Conservation (phyloP, 2,797 vertebrate genomes). For the Scolopax rusticola region DNA sequence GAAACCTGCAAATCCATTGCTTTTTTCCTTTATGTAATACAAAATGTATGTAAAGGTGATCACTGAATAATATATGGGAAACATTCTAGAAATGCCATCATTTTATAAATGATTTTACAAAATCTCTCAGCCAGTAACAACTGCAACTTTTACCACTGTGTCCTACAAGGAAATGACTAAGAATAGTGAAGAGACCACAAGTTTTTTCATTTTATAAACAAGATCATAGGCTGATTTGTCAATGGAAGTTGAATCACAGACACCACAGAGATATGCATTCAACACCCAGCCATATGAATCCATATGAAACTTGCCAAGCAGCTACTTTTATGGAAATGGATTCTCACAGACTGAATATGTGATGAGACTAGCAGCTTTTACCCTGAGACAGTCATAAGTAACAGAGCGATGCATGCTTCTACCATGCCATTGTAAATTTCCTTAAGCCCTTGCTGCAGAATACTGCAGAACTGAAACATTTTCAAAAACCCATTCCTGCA, state of each 20-base stretch:
- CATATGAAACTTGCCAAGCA: conserved; percentile 21
- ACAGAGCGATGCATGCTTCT: not conserved
- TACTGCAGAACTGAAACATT: not conserved
- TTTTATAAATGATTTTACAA: not conserved
- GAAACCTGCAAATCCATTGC: not conserved
- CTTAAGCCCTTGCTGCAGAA: not conserved
- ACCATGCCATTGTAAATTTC: not conserved
- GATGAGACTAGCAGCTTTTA: conserved; percentile 31
- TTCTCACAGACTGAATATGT: conserved; percentile 38
- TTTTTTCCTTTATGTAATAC: not conserved
- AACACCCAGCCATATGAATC: not conserved
- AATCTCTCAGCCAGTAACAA: not conserved
- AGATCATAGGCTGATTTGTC: not conserved
- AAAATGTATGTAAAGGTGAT: not conserved
- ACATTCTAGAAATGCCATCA: not conserved
- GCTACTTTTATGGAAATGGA: conserved; percentile 41
- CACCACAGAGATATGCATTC: not conserved
- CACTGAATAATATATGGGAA: not conserved
- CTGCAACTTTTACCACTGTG: not conserved
- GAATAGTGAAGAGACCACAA: not conserved
- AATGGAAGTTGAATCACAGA: conserved; percentile 8
- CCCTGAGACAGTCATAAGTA: not conserved
- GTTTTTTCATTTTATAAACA: not conserved
- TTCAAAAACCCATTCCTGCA: not conserved
- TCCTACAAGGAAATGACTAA: not conserved